These are phyloP conservation scores for Nycticorax nycticorax DNA, from an alignment of 2,113 vertebrate genomes.

Conservation along the genomic window DNA sequence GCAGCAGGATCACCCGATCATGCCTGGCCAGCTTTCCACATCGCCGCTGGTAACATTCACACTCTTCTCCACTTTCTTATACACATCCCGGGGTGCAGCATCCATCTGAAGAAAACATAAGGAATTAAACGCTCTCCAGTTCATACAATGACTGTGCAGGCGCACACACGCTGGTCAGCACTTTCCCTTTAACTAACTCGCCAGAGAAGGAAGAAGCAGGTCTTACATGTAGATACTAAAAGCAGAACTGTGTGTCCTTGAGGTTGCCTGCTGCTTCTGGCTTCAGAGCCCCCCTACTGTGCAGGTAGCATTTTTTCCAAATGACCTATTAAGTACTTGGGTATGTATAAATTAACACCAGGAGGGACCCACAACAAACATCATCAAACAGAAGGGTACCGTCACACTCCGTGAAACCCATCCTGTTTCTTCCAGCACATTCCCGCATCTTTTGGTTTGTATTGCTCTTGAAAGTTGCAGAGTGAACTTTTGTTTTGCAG, in stretches of 20 bases:
- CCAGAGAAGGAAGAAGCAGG: neutral
- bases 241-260: neutral
- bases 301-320: neutral
- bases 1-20: neutral
- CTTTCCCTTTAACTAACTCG: neutral
- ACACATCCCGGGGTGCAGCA: neutral
- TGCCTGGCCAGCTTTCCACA: neutral
- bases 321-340: neutral
- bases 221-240: neutral
- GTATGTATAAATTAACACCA: neutral
- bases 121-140: fast-evolving
- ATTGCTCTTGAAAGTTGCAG: neutral
- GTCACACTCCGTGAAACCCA: neutral
- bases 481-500: neutral
- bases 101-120: neutral
- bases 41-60: neutral
- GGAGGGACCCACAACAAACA: neutral
- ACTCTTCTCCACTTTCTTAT: neutral
- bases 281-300: neutral
- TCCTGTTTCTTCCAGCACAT: neutral
- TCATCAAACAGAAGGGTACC: neutral
- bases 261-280: neutral
- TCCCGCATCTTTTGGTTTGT: neutral
- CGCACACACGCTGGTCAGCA: neutral
- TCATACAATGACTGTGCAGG: neutral